Evolutionary conservation across 2,797 vertebrate species (phyloP).

Genomic region (Manis pentadactyla): DNA sequence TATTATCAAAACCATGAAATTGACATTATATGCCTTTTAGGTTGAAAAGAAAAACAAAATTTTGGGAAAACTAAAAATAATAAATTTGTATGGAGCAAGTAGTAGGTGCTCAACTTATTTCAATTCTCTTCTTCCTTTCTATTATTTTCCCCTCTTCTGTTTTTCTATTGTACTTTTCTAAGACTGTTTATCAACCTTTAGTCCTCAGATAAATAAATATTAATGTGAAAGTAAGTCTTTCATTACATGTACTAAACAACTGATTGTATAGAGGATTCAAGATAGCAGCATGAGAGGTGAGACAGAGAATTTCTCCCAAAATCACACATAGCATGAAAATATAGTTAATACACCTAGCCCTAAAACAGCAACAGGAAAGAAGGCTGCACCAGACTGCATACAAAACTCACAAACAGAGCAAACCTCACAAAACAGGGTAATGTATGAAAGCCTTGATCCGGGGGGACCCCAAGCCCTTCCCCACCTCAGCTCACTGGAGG

Average conservation of each 20-base stretch:
- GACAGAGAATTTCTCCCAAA: too few relatives aligned
- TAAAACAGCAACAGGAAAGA: too few relatives aligned
- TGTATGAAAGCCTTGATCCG: too few relatives aligned
- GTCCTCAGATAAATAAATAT: background rate
- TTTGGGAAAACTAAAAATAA: background rate
- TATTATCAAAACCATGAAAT: constrained; percentile 7
- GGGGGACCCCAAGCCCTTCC: too few relatives aligned
- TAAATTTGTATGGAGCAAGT: background rate
- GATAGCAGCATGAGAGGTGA: too few relatives aligned
- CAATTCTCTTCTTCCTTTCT: background rate
- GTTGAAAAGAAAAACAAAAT: background rate
- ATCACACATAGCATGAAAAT: too few relatives aligned
- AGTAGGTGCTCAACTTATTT: background rate
- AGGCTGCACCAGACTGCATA: too few relatives aligned
- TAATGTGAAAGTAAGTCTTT: background rate
- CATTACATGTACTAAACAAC: background rate
- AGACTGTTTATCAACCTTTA: background rate
- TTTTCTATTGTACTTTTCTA: background rate
- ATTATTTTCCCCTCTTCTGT: background rate
- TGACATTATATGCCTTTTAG: background rate
- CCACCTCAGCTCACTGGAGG: too few relatives aligned
- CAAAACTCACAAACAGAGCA: too few relatives aligned
- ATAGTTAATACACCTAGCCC: too few relatives aligned
- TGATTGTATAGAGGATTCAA: too few relatives aligned
- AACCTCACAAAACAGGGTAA: too few relatives aligned